These are phyloP conservation scores for Caiman crocodilus DNA, from an alignment of 2,797 vertebrate species.

Conservation along the genomic window DNA sequence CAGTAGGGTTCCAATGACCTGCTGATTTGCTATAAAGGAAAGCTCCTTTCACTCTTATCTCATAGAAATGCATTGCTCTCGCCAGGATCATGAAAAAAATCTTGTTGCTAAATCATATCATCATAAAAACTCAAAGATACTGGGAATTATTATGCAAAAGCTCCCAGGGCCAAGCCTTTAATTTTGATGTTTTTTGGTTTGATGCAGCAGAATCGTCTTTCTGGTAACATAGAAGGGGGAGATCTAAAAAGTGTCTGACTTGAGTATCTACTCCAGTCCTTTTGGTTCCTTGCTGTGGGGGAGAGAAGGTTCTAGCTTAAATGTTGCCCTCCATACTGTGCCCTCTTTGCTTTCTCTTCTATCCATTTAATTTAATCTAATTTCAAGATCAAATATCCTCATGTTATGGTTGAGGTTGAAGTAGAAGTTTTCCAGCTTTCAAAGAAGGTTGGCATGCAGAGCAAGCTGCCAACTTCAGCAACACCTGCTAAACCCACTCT, in stretches of 20 bases:
- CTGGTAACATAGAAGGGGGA: background rate
- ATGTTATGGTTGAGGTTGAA: background rate
- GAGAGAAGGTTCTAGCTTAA: background rate
- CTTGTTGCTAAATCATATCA: conserved; percentile 5
- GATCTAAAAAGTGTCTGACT: background rate
- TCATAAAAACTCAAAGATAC: background rate
- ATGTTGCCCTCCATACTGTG: fast-evolving
- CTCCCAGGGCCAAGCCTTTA: background rate
- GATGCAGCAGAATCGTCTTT: background rate
- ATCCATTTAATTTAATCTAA: fast-evolving
- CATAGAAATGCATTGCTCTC: background rate
- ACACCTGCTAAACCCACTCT: background rate
- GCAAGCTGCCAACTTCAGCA: background rate
- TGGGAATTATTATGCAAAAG: background rate
- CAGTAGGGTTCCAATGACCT: background rate
- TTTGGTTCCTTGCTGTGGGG: background rate
- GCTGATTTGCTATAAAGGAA: background rate
- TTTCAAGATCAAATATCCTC: background rate
- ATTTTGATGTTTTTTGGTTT: background rate
- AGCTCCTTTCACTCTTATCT: background rate
- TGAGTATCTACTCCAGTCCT: background rate
- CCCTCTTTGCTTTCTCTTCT: background rate
- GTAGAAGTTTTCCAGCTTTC: background rate
- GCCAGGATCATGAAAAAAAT: background rate
- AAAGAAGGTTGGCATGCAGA: background rate